Evolutionary conservation across 2,888 invertebrate genomes (phyloP).

Genomic region (Neria commutata): DNA sequence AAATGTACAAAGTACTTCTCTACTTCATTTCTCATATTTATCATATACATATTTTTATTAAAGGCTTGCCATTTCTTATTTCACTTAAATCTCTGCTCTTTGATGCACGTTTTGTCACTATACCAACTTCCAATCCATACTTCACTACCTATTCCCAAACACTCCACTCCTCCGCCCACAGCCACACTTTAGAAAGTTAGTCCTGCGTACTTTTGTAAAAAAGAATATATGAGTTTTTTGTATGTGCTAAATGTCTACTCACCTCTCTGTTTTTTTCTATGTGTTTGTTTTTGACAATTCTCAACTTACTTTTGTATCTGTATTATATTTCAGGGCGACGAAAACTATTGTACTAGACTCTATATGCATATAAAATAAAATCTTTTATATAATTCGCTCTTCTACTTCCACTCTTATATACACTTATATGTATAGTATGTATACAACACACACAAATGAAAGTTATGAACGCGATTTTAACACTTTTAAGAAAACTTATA

Average conservation of each 20-base stretch:
- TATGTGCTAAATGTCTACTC: background rate
- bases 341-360: conserved; percentile 68
- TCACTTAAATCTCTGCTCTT: too few species aligned
- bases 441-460: too few species aligned
- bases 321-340: conserved; percentile 70
- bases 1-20: too few species aligned
- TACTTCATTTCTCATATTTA: too few species aligned
- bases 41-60: too few species aligned
- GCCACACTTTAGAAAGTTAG: too few species aligned
- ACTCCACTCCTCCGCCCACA: too few species aligned
- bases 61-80: too few species aligned
- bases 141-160: too few species aligned
- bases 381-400: conserved; percentile 28
- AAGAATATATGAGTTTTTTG: background rate
- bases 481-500: conserved; percentile 1
- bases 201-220: too few species aligned
- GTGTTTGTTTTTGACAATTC: conserved; percentile 21
- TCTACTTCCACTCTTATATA: conserved; percentile 1
- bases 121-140: too few species aligned
- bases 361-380: conserved; percentile 37
- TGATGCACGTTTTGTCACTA: too few species aligned
- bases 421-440: background rate
- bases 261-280: conserved; percentile 28
- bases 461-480: conserved; percentile 7
- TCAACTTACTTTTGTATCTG: conserved; percentile 61